Evolutionary conservation across 2,113 vertebrate species (phyloP).

Genomic region (Hippocampus barbouri): DNA sequence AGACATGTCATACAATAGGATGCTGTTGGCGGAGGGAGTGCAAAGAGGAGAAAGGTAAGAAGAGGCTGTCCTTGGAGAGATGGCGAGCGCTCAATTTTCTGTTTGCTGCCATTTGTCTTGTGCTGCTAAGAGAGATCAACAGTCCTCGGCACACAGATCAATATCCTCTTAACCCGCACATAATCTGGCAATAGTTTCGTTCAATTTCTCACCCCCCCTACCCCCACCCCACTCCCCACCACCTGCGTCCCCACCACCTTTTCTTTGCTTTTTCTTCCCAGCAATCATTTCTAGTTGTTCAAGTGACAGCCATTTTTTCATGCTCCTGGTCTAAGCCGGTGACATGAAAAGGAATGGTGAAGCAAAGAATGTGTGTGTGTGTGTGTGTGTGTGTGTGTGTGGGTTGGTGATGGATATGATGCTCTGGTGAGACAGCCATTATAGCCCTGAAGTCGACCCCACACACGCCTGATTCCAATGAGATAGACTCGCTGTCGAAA

Average conservation of each 20-base stretch:
- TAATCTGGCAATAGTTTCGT: conserved; percentile 87
- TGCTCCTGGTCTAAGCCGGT: conserved; percentile 85
- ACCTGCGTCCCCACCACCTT: conserved; percentile 30
- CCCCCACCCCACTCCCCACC: neutral
- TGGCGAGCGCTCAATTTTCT: conserved; percentile 81
- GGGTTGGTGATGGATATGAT: conserved; percentile 56
- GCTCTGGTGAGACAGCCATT: conserved; percentile 64
- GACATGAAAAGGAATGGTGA: conserved; percentile 90
- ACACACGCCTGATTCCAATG: conserved; percentile 30
- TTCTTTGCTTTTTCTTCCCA: conserved; percentile 67
- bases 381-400: conserved; percentile 14
- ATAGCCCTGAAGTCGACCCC: conserved; percentile 4
- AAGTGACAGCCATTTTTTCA: conserved; percentile 87
- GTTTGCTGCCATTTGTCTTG: conserved; percentile 96
- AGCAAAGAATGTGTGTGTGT: conserved; percentile 62
- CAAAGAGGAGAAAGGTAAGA: neutral
- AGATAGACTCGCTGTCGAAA: conserved; percentile 87
- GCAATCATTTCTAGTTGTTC: conserved; percentile 83
- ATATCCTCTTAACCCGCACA: conserved; percentile 97
- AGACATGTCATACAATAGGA: conserved; percentile 23
- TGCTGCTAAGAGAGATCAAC: conserved; percentile 94
- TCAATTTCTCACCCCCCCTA: conserved; percentile 59
- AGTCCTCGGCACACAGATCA: conserved; percentile 96
- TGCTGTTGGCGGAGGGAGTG: conserved; percentile 6
- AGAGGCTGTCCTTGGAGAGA: conserved; percentile 83